phyloP scores from a whole-genome alignment of 2,113 vertebrate species.

The Chlamydotis undulata region DNA sequence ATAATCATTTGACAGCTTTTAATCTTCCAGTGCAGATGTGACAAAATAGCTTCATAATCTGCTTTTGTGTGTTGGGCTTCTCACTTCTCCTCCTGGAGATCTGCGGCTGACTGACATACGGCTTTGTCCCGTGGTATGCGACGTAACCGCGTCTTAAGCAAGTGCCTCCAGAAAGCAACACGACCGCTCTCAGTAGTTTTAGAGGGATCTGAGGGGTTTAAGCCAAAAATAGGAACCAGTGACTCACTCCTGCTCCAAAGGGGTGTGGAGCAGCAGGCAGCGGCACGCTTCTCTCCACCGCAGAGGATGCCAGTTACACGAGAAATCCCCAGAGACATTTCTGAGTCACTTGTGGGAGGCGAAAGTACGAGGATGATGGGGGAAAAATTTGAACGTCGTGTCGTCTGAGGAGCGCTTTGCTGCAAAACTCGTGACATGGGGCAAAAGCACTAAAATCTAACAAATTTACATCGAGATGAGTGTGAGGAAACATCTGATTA shows the following conservation, averaged over 20 bases:
- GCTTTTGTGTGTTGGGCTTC: not conserved
- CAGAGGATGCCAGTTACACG: not conserved
- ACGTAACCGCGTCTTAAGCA: not conserved
- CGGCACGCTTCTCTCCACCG: rapidly evolving
- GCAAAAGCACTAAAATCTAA: not conserved
- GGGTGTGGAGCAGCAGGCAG: not conserved
- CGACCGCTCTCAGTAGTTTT: rapidly evolving
- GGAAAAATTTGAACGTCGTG: not conserved
- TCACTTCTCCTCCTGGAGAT: not conserved
- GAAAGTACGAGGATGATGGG: not conserved
- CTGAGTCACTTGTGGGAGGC: not conserved
- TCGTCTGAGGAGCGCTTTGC: not conserved
- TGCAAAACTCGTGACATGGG: not conserved
- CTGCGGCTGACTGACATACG: not conserved
- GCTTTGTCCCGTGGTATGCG: not conserved
- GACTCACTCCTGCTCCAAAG: not conserved
- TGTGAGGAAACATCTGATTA: rapidly evolving
- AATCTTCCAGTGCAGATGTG: conserved; percentile 30
- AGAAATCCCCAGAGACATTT: rapidly evolving
- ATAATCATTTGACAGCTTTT: conserved; percentile 46
- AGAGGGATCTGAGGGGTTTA: not conserved
- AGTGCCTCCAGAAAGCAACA: not conserved
- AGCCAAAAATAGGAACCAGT: rapidly evolving
- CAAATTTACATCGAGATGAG: rapidly evolving
- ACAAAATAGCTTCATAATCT: conserved; percentile 17